These are phyloP conservation scores for Pica pica DNA, from an alignment of 2,113 vertebrate species.

Conservation along the genomic window DNA sequence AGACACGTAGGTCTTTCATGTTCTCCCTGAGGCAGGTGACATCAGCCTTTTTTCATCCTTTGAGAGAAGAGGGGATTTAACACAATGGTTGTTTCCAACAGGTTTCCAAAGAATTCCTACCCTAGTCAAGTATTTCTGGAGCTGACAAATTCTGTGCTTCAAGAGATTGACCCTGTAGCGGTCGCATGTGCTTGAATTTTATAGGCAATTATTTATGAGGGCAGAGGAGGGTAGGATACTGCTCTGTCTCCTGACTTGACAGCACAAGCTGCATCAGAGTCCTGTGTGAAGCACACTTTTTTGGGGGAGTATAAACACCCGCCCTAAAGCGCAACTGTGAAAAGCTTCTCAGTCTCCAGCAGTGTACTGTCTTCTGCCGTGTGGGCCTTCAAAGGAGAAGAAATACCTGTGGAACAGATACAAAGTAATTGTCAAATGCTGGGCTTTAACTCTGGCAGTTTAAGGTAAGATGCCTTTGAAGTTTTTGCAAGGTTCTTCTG, in stretches of 20 bases:
- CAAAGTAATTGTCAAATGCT: not conserved
- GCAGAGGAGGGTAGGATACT: not conserved
- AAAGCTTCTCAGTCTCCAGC: not conserved
- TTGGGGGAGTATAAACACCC: not conserved
- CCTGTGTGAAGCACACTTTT: not conserved
- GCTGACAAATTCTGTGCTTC: not conserved
- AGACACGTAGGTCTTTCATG: not conserved
- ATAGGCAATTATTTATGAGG: not conserved
- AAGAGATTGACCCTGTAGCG: not conserved
- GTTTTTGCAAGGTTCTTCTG: not conserved
- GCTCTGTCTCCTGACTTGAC: not conserved
- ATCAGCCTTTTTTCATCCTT: not conserved
- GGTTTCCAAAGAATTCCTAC: not conserved
- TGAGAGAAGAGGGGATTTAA: not conserved
- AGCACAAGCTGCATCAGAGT: not conserved
- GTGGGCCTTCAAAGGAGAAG: not conserved
- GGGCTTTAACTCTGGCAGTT: not conserved
- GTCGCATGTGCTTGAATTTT: not conserved
- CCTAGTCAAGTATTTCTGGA: not conserved
- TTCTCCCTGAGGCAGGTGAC: not conserved
- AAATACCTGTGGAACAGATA: not conserved
- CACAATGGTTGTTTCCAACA: not conserved
- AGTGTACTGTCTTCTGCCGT: fast-evolving
- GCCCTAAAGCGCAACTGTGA: not conserved
- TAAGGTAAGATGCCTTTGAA: not conserved